Conservation (phyloP, 2,113 vertebrate genomes). For the Larimichthys crocea region DNA sequence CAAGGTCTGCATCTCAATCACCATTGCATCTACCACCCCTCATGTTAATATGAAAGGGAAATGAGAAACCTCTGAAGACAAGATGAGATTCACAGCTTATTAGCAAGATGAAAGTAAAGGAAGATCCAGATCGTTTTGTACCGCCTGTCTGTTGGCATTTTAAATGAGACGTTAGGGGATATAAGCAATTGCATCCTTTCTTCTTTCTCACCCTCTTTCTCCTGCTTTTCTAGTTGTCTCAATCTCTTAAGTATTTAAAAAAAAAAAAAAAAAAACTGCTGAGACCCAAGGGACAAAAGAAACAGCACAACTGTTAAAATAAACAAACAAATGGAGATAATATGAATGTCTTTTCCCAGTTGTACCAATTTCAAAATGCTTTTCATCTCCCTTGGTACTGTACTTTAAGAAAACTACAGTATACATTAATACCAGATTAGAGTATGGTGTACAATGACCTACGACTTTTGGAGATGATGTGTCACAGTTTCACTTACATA, state of each 20-base stretch:
- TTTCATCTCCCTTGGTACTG: conserved; percentile 41
- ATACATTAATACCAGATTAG: conserved; percentile 1
- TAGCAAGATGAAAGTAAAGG: conserved; percentile 73
- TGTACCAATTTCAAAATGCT: conserved; percentile 57
- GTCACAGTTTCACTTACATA: neutral
- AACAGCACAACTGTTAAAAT: conserved; percentile 50
- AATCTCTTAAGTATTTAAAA: conserved; percentile 64
- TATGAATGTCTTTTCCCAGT: conserved; percentile 55
- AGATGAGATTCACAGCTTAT: conserved; percentile 68
- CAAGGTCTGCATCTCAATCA: conserved; percentile 63
- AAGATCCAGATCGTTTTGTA: conserved; percentile 73
- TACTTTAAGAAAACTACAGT: neutral
- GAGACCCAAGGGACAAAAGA: conserved; percentile 64
- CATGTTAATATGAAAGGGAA: conserved; percentile 55
- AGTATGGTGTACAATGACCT: neutral
- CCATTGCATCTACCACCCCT: conserved; percentile 26
- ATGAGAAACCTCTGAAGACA: conserved; percentile 61
- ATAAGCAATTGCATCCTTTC: conserved; percentile 38
- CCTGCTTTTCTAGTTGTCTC: conserved; percentile 37
- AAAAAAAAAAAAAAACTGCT: conserved; percentile 32
- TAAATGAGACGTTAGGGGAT: conserved; percentile 78
- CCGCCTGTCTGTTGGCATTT: conserved; percentile 63
- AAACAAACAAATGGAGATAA: conserved; percentile 70
- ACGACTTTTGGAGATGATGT: neutral
- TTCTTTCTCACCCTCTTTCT: conserved; percentile 23